Evolutionary conservation across 2,113 vertebrate genomes (phyloP), one percentile per base, ranked within the genome.

Genomic region (Pachyramphus minor): DNA sequence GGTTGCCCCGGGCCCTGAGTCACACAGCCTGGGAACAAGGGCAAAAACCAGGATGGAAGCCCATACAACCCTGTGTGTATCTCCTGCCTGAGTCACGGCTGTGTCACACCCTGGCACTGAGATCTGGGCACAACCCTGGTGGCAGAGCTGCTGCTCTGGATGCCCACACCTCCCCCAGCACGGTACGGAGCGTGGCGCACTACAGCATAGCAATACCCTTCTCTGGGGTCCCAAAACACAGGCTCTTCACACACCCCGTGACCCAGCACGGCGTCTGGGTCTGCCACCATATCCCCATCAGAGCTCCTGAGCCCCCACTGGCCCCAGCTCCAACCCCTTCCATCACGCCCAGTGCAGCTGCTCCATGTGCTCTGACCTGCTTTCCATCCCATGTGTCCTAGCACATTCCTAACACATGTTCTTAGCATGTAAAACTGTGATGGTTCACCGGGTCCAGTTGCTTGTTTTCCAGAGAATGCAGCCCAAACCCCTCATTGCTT

Each of bases 401-500:
- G 49, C 68, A 4, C 4, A 1, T 14, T 52, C 37, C 68, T 37
- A 50, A 20, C 55, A 1, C 7, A 0, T 0, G 23, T 8, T 76
- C 41, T 55, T 3, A 20, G 35, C 11, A 1, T 1, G 41, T 17
- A 20, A 66, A 80, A n/a, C 3, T 7, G 11, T 6, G 13, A 27
- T 0, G 1, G 39, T 11, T 68, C 68, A 5, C 42, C 0, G 4
- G 12, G 19, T 71, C 67, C 69, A 27, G 42, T 0, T 2, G 0
- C 30, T 62, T 5, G 3, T 64, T 86, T 45, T 37, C 14, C 30
- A 47, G 7, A 58, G 10, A 41, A 69, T 1, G 22, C 69, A 53
- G 30, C 59, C 45, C 55, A 39, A 53, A 75, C 19, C 24, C 44
- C 17, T 25, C 58, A 24, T 6, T 37, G 41, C 50, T 69, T 39